A percentile compares a stretch with the other conserved stretches of the same genome.
phyloP scores from a whole-genome alignment of 2,888 invertebrate species.

The Drosophila colorata region DNA sequence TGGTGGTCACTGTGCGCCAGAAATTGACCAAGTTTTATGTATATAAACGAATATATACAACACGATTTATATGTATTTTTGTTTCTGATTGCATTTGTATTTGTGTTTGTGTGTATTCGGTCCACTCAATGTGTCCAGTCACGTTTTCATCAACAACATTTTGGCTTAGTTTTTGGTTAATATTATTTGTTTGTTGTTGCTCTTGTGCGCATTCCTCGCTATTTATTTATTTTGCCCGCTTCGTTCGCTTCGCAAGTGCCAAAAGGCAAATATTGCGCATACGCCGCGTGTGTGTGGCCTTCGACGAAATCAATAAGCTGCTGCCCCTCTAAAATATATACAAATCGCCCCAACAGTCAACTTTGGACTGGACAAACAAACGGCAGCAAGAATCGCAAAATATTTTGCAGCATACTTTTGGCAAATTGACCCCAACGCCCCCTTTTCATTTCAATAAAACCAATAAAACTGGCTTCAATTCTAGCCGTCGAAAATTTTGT shows the following conservation, averaged over 20 bases:
- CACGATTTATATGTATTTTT: slow-evolving; percentile 25
- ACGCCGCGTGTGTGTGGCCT: slow-evolving; percentile 64
- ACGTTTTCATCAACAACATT: slow-evolving; percentile 73
- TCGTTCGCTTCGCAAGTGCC: slow-evolving; percentile 57
- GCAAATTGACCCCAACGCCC: slow-evolving; percentile 47
- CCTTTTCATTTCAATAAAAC: slow-evolving; percentile 4
- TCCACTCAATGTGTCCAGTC: slow-evolving; percentile 69
- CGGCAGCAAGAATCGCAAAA: slow-evolving; percentile 55
- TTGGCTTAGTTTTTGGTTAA: slow-evolving; percentile 76
- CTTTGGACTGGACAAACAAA: slow-evolving; percentile 54
- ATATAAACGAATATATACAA: slow-evolving; percentile 8
- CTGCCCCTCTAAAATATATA: slow-evolving; percentile 41
- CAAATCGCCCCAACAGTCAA: slow-evolving; percentile 20
- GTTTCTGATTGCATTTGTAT: slow-evolving; percentile 19
- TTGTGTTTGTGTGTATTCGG: slow-evolving; percentile 26
- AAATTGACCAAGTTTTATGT: slow-evolving; percentile 36
- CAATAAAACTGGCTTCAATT: slow-evolving; percentile 36
- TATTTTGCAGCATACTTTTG: slow-evolving; percentile 67
- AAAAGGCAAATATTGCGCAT: slow-evolving; percentile 73
- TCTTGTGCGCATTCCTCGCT: slow-evolving; percentile 36
- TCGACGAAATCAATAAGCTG: slow-evolving; percentile 64
- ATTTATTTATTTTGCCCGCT: slow-evolving; percentile 71
- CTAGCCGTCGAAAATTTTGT: slow-evolving; percentile 15
- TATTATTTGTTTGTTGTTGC: slow-evolving; percentile 69
- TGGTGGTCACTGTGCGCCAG: slow-evolving; percentile 46